Evolutionary conservation across 2,888 invertebrate species (phyloP).

Genomic region (Papilio gigon): DNA sequence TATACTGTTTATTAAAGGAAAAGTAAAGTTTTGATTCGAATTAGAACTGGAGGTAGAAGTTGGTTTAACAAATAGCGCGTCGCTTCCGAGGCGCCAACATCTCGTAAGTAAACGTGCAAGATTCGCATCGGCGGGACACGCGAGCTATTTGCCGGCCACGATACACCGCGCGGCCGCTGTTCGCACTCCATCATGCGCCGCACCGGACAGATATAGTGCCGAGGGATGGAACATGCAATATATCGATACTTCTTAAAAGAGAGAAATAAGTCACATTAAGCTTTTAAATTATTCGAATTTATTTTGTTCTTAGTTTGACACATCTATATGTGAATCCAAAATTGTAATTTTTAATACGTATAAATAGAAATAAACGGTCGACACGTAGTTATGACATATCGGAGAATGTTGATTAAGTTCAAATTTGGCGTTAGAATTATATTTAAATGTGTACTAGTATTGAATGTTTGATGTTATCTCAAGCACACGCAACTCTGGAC

Average conservation of each 20-base stretch:
- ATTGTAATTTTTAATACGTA: no score
- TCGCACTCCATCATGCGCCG: constrained; percentile 63
- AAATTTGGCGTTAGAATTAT: no score
- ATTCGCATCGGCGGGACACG: constrained; percentile 44
- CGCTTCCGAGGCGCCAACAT: constrained; percentile 27
- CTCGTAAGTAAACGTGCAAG: constrained; percentile 16
- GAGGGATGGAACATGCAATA: constrained; percentile 39
- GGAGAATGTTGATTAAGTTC: no score
- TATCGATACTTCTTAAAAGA: constrained; percentile 38
- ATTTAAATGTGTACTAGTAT: no score
- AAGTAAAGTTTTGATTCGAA: not conserved
- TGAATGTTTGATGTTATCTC: no score
- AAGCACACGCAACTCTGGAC: no score
- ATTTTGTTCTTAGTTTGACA: not conserved
- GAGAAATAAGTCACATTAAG: no score
- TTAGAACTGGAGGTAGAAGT: constrained; percentile 9
- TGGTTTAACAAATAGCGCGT: constrained; percentile 4
- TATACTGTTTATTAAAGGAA: not conserved
- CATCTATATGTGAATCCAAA: no score
- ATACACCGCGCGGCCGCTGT: constrained; percentile 50
- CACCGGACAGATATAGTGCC: constrained; percentile 51
- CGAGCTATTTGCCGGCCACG: constrained; percentile 46
- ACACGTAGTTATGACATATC: no score
- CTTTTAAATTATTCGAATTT: not conserved
- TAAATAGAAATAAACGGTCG: no score